phyloP scores from a whole-genome alignment of 2,888 invertebrate species.

The Antitype chi region DNA sequence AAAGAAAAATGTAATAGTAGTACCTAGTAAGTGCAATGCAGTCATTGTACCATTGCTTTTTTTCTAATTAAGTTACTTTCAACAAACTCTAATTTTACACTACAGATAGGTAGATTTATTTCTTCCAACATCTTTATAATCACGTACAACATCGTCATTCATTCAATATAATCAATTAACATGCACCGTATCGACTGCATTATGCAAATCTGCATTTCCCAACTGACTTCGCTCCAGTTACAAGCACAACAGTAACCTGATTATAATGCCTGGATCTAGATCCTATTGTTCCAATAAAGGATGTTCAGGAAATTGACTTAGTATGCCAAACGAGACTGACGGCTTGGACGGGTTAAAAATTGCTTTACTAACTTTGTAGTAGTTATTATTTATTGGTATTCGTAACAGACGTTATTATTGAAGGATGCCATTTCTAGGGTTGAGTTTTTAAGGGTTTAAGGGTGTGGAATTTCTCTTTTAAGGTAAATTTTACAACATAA shows the following conservation, averaged over 20 bases:
- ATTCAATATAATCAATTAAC: slow-evolving; percentile 60
- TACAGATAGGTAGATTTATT: neutral
- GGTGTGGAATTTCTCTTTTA: neutral
- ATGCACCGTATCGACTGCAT: slow-evolving; percentile 63
- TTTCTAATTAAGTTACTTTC: neutral
- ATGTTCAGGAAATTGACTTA: slow-evolving; percentile 74
- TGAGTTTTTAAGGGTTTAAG: neutral
- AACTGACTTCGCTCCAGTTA: slow-evolving; percentile 69
- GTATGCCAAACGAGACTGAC: slow-evolving; percentile 74
- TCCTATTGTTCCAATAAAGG: slow-evolving; percentile 84
- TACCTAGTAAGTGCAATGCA: neutral
- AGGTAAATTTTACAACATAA: neutral
- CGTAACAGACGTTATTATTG: neutral
- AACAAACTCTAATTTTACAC: neutral
- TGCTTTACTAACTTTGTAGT: neutral
- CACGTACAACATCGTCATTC: slow-evolving; percentile 28
- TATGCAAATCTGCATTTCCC: slow-evolving; percentile 73
- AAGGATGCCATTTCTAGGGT: neutral
- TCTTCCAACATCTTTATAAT: neutral
- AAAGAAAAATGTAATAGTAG: neutral
- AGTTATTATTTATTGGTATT: neutral
- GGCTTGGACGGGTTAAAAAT: slow-evolving; percentile 52
- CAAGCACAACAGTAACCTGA: slow-evolving; percentile 81
- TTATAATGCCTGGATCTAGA: slow-evolving; percentile 81
- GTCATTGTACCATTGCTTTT: neutral